Conservation (phyloP, 2,888 invertebrate species). For the Phytoseiulus persimilis region DNA sequence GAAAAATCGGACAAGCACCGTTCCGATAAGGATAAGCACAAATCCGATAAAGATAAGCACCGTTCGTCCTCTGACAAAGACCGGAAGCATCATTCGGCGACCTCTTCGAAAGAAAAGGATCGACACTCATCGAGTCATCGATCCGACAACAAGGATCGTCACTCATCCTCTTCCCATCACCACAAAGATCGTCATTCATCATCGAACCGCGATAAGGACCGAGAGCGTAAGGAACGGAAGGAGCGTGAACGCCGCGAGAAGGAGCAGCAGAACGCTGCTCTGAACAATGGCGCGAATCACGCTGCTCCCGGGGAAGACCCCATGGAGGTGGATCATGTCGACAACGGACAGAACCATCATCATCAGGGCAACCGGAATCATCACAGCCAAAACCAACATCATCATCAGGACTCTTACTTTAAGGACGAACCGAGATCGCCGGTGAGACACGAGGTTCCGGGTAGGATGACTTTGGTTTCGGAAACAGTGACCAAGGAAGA, state of each 20-base stretch:
- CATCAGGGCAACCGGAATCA: background rate
- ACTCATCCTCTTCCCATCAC: constrained; percentile 8
- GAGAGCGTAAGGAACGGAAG: constrained; percentile 42
- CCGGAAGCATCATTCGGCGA: constrained; percentile 42
- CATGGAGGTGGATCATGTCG: constrained; percentile 23
- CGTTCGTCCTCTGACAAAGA: constrained; percentile 54
- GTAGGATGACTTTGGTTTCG: constrained; percentile 35
- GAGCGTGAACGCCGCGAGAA: constrained; percentile 51
- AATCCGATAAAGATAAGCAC: constrained; percentile 50
- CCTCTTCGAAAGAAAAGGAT: constrained; percentile 6
- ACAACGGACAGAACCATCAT: background rate
- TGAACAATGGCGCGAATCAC: constrained; percentile 12
- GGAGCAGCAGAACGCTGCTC: constrained; percentile 37
- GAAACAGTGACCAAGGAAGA: constrained; percentile 23
- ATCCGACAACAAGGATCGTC: constrained; percentile 13
- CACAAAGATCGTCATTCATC: background rate
- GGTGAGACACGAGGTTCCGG: constrained; percentile 32
- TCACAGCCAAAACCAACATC: background rate
- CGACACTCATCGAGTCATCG: background rate
- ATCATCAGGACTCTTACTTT: constrained; percentile 47
- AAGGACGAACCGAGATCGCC: constrained; percentile 51
- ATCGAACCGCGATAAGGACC: constrained; percentile 15
- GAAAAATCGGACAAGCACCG: constrained; percentile 42
- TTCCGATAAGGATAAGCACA: constrained; percentile 50
- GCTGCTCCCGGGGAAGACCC: background rate